Percentiles rank a stretch among this genome's conserved stretches.
Conservation (phyloP, 2,888 invertebrate species). For the Sinhomidia bicolor region DNA sequence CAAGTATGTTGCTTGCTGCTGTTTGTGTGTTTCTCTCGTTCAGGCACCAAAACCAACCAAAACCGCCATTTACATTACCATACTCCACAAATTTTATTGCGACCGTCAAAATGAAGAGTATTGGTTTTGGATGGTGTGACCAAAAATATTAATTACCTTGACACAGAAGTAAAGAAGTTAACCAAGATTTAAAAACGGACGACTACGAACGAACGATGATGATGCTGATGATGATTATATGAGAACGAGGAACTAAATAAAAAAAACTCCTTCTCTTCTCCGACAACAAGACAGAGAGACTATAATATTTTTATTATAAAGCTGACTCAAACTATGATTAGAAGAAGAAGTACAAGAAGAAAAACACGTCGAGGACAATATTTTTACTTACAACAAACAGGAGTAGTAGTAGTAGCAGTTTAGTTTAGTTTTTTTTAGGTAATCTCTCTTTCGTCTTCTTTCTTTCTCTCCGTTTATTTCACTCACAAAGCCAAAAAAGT, state of each 20-base stretch:
- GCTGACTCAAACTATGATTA: constrained; percentile 42
- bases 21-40: neutral
- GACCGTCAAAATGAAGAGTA: too few relatives aligned
- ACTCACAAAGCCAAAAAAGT: constrained; percentile 50
- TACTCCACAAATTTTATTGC: neutral
- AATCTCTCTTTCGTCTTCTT: neutral
- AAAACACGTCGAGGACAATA: constrained; percentile 46
- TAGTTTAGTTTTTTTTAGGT: neutral
- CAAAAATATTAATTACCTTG: constrained; percentile 58
- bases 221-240: neutral
- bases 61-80: neutral
- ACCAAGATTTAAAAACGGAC: constrained; percentile 29
- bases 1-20: too few relatives aligned
- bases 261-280: constrained; percentile 51
- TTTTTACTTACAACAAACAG: constrained; percentile 1
- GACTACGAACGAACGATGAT: too few relatives aligned
- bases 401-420: neutral
- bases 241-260: constrained; percentile 50
- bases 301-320: neutral
- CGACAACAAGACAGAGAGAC: constrained; percentile 23
- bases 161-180: constrained; percentile 50
- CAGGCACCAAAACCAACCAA: neutral
- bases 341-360: neutral
- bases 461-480: neutral
- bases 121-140: neutral